Base-by-base conservation (phyloP, 2,797 vertebrate genomes). In the Acanthurus lineatus region DNA sequence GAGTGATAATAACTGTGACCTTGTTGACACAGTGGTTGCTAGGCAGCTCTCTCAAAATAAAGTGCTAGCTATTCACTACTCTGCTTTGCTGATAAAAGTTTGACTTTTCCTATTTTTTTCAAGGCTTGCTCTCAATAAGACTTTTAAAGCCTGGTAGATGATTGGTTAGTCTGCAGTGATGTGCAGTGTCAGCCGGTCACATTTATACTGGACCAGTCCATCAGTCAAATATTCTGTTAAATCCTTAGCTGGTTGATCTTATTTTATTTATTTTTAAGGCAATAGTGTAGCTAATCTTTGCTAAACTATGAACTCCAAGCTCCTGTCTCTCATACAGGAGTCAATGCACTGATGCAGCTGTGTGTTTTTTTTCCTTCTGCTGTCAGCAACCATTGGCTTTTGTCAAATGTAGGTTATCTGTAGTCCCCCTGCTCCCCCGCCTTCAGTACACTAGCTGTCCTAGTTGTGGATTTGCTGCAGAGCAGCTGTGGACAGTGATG, bases 341-440 rank as follows among this genome's bases (percentile, higher is more conserved):
- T 53, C 19, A 16, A 5, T 49, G 32, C 61, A 53, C 28, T 5
- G 42, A 75, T n/a, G 22, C 73, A 35, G 66, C 32, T 49, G 28
- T 70, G 44, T 5, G n/a, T 16, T 59, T 62, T 47, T 35, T 12
- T 69, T 69, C 73, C 83, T 68, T 75, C 68, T 88, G 66, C 68
- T 62, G 70, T 75, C 73, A 58, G 57, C 15, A 69, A 76, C 61
- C 11, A 14, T 51, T 79, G 75, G 87, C 77, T 90, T 90, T 90
- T 72, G 76, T 88, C 32, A 88, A 90, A 93, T 93, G 86, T 93
- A 91, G 91, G 86, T 92, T 89, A 92, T 76, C 69, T 76, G 22
- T 53, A 89, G 77, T 17, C 52, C 25, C 63, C 54, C 59, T 69
- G 2, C 54, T 45, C 73, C 53, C 60, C 61, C 48, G 17, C 69